Evolutionary conservation across 2,797 vertebrate species (phyloP).

Genomic region (Hydrocynus forskahlii): DNA sequence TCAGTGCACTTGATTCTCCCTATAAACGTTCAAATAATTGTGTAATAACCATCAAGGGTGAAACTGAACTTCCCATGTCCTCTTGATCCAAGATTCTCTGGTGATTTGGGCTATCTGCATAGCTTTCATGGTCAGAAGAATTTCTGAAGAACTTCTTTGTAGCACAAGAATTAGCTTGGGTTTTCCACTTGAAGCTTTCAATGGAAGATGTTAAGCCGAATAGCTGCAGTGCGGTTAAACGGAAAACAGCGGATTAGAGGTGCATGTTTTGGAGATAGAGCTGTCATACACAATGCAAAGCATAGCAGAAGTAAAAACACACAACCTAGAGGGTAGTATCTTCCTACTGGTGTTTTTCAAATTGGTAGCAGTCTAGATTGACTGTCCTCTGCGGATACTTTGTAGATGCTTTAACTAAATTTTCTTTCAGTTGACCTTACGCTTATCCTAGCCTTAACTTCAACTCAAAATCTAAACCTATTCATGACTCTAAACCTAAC

Average conservation of each 20-base stretch:
- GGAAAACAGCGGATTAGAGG: conserved; percentile 69
- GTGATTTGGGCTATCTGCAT: not conserved
- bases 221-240: conserved; percentile 71
- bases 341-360: not conserved
- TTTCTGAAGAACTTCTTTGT: not conserved
- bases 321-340: not conserved
- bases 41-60: conserved; percentile 1
- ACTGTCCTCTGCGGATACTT: not conserved
- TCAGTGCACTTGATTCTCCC: not conserved
- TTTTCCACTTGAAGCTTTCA: conserved; percentile 61
- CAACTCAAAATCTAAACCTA: no score
- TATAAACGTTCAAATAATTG: not conserved
- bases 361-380: not conserved
- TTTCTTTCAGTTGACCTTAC: not conserved
- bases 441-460: not conserved
- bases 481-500: no score
- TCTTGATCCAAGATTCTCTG: not conserved
- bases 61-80: not conserved
- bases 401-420: not conserved
- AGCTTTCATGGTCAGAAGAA: not conserved
- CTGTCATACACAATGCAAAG: not conserved
- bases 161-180: not conserved
- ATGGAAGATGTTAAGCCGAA: conserved; percentile 69
- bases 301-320: not conserved
- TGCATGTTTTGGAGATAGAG: not conserved